A percentile compares a stretch with the other conserved stretches of the same genome.
Evolutionary conservation across 2,113 vertebrate genomes (phyloP).

Genomic region (Ivindomyrus marchei): DNA sequence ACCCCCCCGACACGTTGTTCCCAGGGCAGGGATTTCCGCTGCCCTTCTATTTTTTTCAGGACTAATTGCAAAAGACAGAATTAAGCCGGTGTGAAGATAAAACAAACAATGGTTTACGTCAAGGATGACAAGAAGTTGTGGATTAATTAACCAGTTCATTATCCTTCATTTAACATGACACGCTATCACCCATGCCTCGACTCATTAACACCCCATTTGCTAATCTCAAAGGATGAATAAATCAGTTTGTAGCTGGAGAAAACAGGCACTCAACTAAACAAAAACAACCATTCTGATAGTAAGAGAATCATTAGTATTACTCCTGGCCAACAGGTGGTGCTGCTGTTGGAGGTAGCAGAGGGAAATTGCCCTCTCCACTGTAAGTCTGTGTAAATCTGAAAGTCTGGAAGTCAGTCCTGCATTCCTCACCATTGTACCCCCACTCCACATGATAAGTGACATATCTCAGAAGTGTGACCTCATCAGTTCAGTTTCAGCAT

Average conservation of each 20-base stretch:
- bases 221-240: background rate
- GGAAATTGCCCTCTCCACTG: background rate
- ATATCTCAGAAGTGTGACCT: background rate
- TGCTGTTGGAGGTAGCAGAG: background rate
- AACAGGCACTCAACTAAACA: background rate
- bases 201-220: background rate
- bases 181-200: background rate
- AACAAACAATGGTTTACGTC: slow-evolving; percentile 3
- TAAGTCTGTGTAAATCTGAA: background rate
- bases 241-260: background rate
- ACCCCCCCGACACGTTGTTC: slow-evolving; percentile 42
- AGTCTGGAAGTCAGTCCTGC: background rate
- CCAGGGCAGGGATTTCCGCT: background rate
- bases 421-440: background rate
- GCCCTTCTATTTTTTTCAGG: background rate
- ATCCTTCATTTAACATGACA: background rate
- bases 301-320: background rate
- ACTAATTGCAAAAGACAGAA: background rate
- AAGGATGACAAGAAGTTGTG: background rate
- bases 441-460: background rate
- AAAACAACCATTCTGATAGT: background rate
- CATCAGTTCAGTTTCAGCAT: background rate
- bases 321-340: background rate
- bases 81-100: background rate
- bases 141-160: slow-evolving; percentile 18